These are phyloP conservation scores for Tetropium fuscum DNA, from an alignment of 2,888 invertebrate genomes.

Conservation along the genomic window DNA sequence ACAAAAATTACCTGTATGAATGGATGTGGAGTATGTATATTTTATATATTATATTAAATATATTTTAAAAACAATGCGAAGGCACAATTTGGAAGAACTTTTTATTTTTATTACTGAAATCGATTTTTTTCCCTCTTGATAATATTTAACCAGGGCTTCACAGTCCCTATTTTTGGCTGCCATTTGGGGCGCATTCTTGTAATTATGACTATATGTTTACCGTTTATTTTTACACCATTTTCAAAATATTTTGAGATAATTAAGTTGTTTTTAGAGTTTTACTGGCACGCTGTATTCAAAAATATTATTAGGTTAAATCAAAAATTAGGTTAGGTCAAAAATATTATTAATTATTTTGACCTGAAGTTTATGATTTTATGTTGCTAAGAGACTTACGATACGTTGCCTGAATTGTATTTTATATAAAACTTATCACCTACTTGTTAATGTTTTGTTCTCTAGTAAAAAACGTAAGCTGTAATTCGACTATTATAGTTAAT, in stretches of 20 bases:
- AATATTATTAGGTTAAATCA: too few relatives aligned
- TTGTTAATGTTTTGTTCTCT: not conserved
- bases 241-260: too few relatives aligned
- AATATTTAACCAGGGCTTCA: too few relatives aligned
- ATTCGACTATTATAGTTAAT: too few relatives aligned
- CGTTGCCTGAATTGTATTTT: not conserved
- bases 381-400: not conserved
- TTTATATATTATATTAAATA: not conserved
- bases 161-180: too few relatives aligned
- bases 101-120: too few relatives aligned
- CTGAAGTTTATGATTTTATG: not conserved
- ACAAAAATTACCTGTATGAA: constrained; percentile 77
- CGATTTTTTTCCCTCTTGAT: too few relatives aligned
- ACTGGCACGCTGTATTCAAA: not conserved
- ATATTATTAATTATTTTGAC: not conserved
- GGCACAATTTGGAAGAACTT: too few relatives aligned
- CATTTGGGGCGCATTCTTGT: too few relatives aligned
- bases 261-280: constrained; percentile 1
- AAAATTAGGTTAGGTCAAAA: too few relatives aligned
- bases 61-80: not conserved
- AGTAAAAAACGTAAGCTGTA: not conserved
- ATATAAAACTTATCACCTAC: not conserved
- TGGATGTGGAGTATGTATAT: constrained; percentile 77
- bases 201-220: too few relatives aligned
- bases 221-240: too few relatives aligned